phyloP scores from a whole-genome alignment of 53 echinoderm and acorn worm genomes.

The Stichopus horrens region DNA sequence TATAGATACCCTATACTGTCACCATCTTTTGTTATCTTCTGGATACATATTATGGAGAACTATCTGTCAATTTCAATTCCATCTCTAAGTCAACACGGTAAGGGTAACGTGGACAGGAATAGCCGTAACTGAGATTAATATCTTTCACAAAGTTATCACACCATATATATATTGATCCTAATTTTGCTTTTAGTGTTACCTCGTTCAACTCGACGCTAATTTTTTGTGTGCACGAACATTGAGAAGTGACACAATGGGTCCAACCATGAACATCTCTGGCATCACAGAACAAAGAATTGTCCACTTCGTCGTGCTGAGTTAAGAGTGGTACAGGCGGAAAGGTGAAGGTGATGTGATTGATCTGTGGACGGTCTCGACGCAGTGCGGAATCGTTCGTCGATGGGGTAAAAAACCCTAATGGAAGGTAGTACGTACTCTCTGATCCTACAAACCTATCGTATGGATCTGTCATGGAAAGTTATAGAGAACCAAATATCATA shows the following conservation, averaged over 20 bases:
- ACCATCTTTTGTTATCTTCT: too few species aligned
- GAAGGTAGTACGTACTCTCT: background rate
- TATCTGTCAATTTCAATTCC: too few species aligned
- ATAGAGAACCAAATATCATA: too few species aligned
- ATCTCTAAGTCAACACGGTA: too few species aligned
- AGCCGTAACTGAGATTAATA: too few species aligned
- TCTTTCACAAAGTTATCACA: too few species aligned
- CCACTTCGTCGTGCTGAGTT: slow-evolving; percentile 62
- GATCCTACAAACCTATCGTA: too few species aligned
- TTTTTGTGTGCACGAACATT: slow-evolving; percentile 75
- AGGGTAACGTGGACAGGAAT: too few species aligned
- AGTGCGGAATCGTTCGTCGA: background rate
- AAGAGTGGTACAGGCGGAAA: slow-evolving; percentile 63
- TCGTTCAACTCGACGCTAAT: slow-evolving; percentile 61
- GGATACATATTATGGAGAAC: too few species aligned
- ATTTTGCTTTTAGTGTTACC: slow-evolving; percentile 36
- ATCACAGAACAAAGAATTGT: slow-evolving; percentile 59
- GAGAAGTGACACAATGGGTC: slow-evolving; percentile 62
- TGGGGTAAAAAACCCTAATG: background rate
- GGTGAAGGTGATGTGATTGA: slow-evolving; percentile 76
- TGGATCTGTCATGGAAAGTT: too few species aligned
- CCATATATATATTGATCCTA: too few species aligned
- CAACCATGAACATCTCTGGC: slow-evolving; percentile 46
- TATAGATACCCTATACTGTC: too few species aligned
- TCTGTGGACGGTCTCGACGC: slow-evolving; percentile 46